phyloP scores from a whole-genome alignment of 2,113 vertebrate species.

The Centropus bengalensis region DNA sequence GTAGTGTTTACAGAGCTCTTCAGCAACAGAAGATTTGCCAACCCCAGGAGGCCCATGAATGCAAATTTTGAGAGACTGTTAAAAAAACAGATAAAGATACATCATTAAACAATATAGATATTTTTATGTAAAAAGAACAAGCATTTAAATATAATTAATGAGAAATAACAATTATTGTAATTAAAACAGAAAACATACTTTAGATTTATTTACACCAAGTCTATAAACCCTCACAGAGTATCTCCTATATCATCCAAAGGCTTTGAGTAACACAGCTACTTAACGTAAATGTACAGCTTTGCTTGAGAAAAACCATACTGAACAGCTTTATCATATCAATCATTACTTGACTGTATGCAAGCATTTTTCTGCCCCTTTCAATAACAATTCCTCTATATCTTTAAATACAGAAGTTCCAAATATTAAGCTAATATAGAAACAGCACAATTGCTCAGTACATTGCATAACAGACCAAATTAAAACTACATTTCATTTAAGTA shows the following conservation, averaged over 20 bases:
- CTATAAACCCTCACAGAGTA: background rate
- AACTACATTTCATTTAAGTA: background rate
- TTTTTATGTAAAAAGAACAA: background rate
- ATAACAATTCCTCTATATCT: background rate
- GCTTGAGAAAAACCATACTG: background rate
- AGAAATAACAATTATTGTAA: background rate
- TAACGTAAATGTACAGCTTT: background rate
- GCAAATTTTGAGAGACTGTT: conserved; percentile 86
- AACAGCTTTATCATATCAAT: background rate
- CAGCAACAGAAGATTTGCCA: conserved; percentile 86
- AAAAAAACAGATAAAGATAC: background rate
- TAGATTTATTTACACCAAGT: background rate
- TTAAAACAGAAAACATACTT: background rate
- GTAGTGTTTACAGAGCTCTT: conserved; percentile 83
- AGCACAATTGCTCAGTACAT: background rate
- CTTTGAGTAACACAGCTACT: background rate
- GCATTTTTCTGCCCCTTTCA: background rate
- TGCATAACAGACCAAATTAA: background rate
- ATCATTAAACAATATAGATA: background rate
- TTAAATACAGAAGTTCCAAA: background rate
- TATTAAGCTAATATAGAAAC: background rate
- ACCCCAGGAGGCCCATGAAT: conserved; percentile 89
- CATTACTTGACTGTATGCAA: background rate
- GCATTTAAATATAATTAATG: background rate
- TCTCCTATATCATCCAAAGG: background rate